These are phyloP conservation scores for Atrichornis clamosus DNA, from an alignment of 2,113 vertebrate species.

Conservation along the genomic window DNA sequence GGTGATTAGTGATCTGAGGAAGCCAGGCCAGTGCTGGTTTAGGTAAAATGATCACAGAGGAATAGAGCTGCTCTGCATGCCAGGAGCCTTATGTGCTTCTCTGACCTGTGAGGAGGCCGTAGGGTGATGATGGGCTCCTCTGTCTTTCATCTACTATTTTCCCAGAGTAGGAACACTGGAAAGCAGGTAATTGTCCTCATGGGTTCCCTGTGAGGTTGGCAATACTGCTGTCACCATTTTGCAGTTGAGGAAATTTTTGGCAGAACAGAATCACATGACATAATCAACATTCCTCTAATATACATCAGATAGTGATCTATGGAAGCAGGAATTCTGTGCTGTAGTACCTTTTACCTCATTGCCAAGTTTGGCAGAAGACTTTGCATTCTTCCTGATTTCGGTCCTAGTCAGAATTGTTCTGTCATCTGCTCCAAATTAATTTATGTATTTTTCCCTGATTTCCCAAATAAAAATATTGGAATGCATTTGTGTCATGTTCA, in stretches of 20 bases:
- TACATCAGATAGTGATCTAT: background rate
- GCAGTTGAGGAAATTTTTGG: background rate
- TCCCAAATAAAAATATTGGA: background rate
- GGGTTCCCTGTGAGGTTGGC: background rate
- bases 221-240: background rate
- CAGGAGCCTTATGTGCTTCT: background rate
- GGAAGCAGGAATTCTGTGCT: background rate
- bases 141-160: background rate
- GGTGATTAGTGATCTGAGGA: background rate
- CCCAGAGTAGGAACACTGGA: background rate
- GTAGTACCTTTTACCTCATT: background rate
- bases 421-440: background rate
- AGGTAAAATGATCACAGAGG: background rate
- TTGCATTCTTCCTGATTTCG: background rate
- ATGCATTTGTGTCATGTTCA: background rate
- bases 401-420: background rate
- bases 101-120: background rate
- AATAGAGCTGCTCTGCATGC: background rate
- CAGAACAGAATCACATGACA: background rate
- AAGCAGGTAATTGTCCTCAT: background rate
- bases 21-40: background rate
- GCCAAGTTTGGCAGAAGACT: background rate
- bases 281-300: background rate
- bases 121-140: background rate
- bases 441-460: background rate